phyloP scores from a whole-genome alignment of 37 sponge, comb jelly and placozoan species.

The Cladorhizidae sp. region DNA sequence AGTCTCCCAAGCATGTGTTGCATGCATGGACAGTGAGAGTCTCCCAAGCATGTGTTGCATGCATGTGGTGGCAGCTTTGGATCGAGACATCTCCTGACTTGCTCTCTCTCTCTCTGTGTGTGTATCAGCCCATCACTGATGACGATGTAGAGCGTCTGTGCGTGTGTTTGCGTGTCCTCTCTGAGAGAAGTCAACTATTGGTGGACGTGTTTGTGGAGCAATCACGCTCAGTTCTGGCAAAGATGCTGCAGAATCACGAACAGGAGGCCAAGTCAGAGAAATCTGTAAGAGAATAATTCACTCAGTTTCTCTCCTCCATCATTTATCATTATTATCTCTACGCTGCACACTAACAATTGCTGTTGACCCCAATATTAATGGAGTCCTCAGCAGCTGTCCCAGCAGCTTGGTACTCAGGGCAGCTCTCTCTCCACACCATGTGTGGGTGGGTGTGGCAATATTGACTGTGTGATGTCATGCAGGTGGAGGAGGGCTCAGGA shows the following conservation, averaged over 20 bases:
- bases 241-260: constrained; percentile 54
- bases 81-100: too few relatives aligned
- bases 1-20: too few relatives aligned
- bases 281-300: constrained; percentile 10
- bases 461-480: too few relatives aligned
- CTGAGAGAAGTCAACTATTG: constrained; percentile 70
- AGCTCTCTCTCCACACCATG: neutral
- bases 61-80: too few relatives aligned
- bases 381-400: too few relatives aligned
- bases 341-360: neutral
- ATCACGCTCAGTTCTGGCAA: constrained; percentile 64
- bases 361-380: too few relatives aligned
- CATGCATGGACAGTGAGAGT: too few relatives aligned
- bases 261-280: constrained; percentile 27
- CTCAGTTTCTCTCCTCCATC: neutral
- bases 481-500: neutral
- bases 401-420: neutral
- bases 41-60: too few relatives aligned
- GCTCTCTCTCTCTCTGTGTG: neutral
- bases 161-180: constrained; percentile 84
- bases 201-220: constrained; percentile 70
- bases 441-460: too few relatives aligned
- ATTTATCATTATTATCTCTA: neutral
- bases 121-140: constrained; percentile 76
- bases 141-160: constrained; percentile 91